Percentiles rank a stretch among this genome's conserved stretches.
phyloP scores from a whole-genome alignment of 2,888 invertebrate species.

The Sphecodes monilicornis region DNA sequence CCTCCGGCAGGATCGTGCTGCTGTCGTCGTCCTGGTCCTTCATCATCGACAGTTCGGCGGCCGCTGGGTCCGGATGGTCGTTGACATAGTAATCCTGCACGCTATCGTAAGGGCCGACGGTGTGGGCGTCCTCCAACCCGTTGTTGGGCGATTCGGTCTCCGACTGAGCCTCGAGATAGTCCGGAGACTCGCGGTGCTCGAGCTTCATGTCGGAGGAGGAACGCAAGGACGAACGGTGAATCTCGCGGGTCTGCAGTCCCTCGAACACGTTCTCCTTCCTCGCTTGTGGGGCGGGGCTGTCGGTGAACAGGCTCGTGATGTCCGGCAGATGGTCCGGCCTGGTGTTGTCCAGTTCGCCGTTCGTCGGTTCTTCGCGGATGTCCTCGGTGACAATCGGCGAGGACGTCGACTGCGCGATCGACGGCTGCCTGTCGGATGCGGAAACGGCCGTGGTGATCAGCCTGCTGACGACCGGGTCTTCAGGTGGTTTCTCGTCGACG shows the following conservation, averaged over 20 bases:
- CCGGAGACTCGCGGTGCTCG: constrained; percentile 73
- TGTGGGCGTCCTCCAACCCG: constrained; percentile 80
- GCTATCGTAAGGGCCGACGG: constrained; percentile 88
- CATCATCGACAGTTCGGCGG: constrained; percentile 60
- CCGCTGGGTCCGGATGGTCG: constrained; percentile 83
- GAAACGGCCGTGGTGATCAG: constrained; percentile 74
- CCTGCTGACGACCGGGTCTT: constrained; percentile 78
- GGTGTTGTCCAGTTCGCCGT: constrained; percentile 84
- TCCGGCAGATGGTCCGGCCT: constrained; percentile 86
- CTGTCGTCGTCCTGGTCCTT: constrained; percentile 81
- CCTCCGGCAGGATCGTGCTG: constrained; percentile 81
- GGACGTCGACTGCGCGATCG: constrained; percentile 86
- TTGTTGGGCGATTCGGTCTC: constrained; percentile 77
- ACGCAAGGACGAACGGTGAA: constrained; percentile 74
- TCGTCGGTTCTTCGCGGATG: constrained; percentile 82
- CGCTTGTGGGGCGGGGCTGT: constrained; percentile 82
- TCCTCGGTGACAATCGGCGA: constrained; percentile 79
- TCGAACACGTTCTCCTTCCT: constrained; percentile 79
- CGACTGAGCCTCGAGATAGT: constrained; percentile 62
- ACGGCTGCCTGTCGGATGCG: constrained; percentile 81
- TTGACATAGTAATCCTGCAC: constrained; percentile 83
- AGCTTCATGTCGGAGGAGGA: constrained; percentile 68
- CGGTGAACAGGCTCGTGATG: constrained; percentile 87
- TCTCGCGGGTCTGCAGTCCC: constrained; percentile 80
- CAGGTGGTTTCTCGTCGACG: constrained; percentile 62